These are phyloP conservation scores for Iselma pallidipennis DNA, from an alignment of 2,888 invertebrate species.

Conservation along the genomic window DNA sequence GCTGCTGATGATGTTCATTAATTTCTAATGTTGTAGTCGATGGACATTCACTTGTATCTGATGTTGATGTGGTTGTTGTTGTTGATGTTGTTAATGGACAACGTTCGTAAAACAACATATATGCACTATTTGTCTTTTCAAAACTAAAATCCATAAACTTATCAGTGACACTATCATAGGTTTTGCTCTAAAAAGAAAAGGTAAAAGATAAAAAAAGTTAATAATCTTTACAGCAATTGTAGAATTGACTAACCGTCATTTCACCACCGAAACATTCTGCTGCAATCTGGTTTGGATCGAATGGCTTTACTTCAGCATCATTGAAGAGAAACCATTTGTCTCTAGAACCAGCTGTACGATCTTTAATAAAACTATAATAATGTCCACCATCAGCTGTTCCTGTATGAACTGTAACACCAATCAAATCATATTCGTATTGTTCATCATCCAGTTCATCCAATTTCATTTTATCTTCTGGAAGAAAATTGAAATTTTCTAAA, in stretches of 20 bases:
- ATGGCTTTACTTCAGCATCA: constrained; percentile 92
- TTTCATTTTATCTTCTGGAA: constrained; percentile 66
- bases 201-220: not conserved
- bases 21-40: constrained; percentile 44
- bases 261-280: constrained; percentile 97
- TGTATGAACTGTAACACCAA: constrained; percentile 93
- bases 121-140: constrained; percentile 96
- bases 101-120: constrained; percentile 95
- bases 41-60: constrained; percentile 50
- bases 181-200: constrained; percentile 76
- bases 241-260: constrained; percentile 74
- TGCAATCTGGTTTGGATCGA: constrained; percentile 93
- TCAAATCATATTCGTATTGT: constrained; percentile 70
- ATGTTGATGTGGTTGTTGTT: constrained; percentile 41
- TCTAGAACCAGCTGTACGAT: constrained; percentile 71
- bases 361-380: constrained; percentile 94
- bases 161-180: constrained; percentile 94
- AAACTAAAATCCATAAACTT: constrained; percentile 98
- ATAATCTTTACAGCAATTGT: not conserved
- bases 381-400: constrained; percentile 98
- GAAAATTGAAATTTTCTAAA: too few relatives aligned
- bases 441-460: constrained; percentile 62
- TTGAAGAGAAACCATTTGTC: constrained; percentile 94
- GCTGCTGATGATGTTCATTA: constrained; percentile 33
- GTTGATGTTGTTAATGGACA: constrained; percentile 56